phyloP scores from a whole-genome alignment of 2,888 invertebrate species.

The Hemicrepidius hirtus region DNA sequence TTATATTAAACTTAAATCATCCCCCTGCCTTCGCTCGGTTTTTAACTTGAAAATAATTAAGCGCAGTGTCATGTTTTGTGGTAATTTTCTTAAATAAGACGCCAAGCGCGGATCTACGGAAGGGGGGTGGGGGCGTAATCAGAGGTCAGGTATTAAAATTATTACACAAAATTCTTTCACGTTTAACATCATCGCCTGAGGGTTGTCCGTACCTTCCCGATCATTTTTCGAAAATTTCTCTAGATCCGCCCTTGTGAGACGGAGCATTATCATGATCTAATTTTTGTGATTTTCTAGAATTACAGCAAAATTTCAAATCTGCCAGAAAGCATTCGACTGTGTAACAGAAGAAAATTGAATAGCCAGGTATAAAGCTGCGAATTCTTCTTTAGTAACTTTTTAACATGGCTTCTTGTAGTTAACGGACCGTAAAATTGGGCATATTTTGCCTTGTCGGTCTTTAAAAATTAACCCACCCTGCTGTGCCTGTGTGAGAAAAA shows the following conservation, averaged over 20 bases:
- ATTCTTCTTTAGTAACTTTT: conserved; percentile 43
- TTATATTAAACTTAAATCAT: conserved; percentile 4
- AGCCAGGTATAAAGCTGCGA: conserved; percentile 20
- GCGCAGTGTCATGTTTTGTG: too few relatives aligned
- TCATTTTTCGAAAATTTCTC: too few relatives aligned
- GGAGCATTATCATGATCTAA: neutral
- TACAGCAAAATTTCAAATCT: neutral
- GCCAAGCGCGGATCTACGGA: too few relatives aligned
- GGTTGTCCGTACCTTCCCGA: too few relatives aligned
- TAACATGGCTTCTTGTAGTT: conserved; percentile 46
- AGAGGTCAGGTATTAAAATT: too few relatives aligned
- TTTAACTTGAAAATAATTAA: neutral
- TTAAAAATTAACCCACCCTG: conserved; percentile 42
- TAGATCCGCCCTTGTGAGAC: too few relatives aligned
- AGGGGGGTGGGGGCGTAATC: too few relatives aligned
- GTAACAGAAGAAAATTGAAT: conserved; percentile 4
- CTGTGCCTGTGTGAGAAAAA: conserved; percentile 42
- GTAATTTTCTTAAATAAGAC: too few relatives aligned
- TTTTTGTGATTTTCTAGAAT: too few relatives aligned
- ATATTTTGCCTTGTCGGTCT: conserved; percentile 48
- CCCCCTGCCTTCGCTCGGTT: neutral
- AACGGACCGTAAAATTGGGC: conserved; percentile 49
- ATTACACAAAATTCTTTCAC: too few relatives aligned
- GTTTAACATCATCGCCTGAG: too few relatives aligned
- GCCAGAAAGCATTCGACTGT: neutral